Percentiles rank a stretch among this genome's conserved stretches.
phyloP scores from a whole-genome alignment of 2,797 vertebrate species.

The Fistularia commersonii region DNA sequence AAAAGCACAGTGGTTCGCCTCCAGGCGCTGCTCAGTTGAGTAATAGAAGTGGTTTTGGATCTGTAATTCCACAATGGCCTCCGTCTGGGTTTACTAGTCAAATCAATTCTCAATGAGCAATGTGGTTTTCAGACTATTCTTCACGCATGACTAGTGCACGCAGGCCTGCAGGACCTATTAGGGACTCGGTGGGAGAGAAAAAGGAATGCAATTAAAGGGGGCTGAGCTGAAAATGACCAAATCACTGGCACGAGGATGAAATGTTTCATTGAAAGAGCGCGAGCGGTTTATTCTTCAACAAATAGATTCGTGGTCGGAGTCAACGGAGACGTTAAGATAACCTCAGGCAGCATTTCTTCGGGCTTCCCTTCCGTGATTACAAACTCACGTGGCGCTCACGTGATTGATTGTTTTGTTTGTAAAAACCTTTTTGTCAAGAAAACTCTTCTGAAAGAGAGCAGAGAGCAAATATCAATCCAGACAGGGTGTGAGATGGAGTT shows the following conservation, averaged over 20 bases:
- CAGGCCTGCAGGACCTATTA: constrained; percentile 15
- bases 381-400: no score
- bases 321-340: neutral
- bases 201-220: constrained; percentile 12
- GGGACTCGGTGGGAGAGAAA: constrained; percentile 2
- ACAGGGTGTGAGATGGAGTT: no score
- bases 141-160: constrained; percentile 23
- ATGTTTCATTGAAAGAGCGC: constrained; percentile 5
- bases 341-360: no score
- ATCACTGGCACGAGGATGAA: constrained; percentile 8
- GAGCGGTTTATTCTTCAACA: no score
- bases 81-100: constrained; percentile 14
- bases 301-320: neutral
- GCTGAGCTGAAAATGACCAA: constrained; percentile 33
- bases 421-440: no score
- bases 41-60: constrained; percentile 10
- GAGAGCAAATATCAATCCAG: no score
- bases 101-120: constrained; percentile 32
- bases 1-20: neutral
- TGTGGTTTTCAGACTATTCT: constrained; percentile 17
- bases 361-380: no score
- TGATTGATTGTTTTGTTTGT: no score
- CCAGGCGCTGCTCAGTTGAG: no score
- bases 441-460: no score
- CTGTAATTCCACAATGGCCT: constrained; percentile 14